Conservation (phyloP, 1,140 invertebrate genomes). For the Gryllus bimaculatus region DNA sequence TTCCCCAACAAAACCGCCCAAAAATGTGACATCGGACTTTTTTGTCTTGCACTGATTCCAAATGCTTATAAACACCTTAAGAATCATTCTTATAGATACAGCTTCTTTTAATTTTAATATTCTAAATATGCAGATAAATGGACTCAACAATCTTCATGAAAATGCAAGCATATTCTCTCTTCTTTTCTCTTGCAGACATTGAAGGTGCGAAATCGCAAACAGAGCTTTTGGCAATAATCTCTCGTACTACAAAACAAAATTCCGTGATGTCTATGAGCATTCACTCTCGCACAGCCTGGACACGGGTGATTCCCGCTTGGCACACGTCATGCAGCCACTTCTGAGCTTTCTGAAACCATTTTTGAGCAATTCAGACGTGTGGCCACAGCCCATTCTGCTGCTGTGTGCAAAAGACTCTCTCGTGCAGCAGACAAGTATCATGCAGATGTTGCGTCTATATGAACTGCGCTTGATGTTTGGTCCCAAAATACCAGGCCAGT, state of each 20-base stretch:
- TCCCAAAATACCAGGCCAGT: conserved; percentile 78
- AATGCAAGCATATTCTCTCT: not conserved
- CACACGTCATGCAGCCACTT: not conserved
- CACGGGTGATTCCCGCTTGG: not conserved
- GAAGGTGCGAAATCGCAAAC: conserved; percentile 70
- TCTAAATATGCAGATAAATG: too few relatives aligned
- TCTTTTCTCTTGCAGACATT: conserved; percentile 49
- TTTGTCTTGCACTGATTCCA: too few relatives aligned
- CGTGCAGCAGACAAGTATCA: conserved; percentile 45
- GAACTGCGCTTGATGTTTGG: conserved; percentile 79
- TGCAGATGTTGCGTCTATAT: conserved; percentile 50
- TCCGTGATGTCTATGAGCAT: conserved; percentile 41
- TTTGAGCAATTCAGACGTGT: conserved; percentile 67
- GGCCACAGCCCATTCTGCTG: conserved; percentile 56
- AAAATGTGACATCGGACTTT: too few relatives aligned
- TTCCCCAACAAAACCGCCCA: too few relatives aligned
- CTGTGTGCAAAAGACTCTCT: conserved; percentile 51
- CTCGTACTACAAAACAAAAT: conserved; percentile 62
- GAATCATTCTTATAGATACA: too few relatives aligned
- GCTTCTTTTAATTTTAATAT: too few relatives aligned
- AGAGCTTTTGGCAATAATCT: conserved; percentile 66
- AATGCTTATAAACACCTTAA: too few relatives aligned
- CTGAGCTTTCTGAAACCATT: conserved; percentile 49
- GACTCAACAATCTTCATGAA: not conserved
- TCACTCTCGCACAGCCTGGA: not conserved